phyloP scores from a whole-genome alignment of 2,888 invertebrate genomes.

The Drosophila tripunctata region DNA sequence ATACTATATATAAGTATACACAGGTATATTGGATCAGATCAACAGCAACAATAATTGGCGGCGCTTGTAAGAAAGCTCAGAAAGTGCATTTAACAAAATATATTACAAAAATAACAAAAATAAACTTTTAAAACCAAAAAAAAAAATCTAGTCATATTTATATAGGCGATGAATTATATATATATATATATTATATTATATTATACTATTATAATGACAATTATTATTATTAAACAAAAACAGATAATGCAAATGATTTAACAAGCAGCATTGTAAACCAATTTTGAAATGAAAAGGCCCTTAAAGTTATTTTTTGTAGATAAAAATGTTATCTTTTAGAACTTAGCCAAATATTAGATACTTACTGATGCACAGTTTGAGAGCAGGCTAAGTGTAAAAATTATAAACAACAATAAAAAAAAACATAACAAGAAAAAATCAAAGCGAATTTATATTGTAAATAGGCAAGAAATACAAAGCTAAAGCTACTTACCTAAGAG shows the following conservation, averaged over 20 bases:
- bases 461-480: slow-evolving; percentile 61
- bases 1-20: too few relatives aligned
- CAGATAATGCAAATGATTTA: slow-evolving; percentile 62
- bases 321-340: slow-evolving; percentile 80
- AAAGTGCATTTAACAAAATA: slow-evolving; percentile 82
- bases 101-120: slow-evolving; percentile 2
- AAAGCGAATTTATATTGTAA: slow-evolving; percentile 80
- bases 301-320: slow-evolving; percentile 77
- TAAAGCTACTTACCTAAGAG: slow-evolving; percentile 49
- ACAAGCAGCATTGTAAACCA: slow-evolving; percentile 55
- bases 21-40: slow-evolving; percentile 44
- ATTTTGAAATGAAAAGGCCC: slow-evolving; percentile 57
- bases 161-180: slow-evolving; percentile 60
- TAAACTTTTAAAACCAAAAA: slow-evolving; percentile 31
- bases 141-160: slow-evolving; percentile 58
- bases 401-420: background rate
- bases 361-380: slow-evolving; percentile 40
- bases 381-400: slow-evolving; percentile 51
- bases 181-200: too few relatives aligned
- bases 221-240: slow-evolving; percentile 66
- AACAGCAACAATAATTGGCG: slow-evolving; percentile 83
- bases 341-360: slow-evolving; percentile 79
- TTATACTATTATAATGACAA: slow-evolving; percentile 72
- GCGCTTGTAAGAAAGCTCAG: slow-evolving; percentile 83
- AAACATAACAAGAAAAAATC: slow-evolving; percentile 61